Evolutionary conservation across 2,113 vertebrate genomes (phyloP).

Genomic region (Hiodon tergisus): DNA sequence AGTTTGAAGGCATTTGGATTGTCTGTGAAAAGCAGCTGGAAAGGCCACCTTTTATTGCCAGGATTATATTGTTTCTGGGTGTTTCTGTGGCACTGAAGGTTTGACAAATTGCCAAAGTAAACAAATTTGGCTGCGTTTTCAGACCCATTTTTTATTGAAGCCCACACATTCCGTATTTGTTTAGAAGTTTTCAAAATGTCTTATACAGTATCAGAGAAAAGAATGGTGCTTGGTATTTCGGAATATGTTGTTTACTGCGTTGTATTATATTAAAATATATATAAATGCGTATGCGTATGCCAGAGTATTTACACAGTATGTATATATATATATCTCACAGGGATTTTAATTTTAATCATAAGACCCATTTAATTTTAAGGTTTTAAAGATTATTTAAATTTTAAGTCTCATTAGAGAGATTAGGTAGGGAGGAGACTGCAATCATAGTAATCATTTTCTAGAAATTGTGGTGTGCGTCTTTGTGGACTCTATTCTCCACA

Average conservation of each 20-base stretch:
- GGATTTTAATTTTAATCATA: not conserved
- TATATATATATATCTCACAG: not conserved
- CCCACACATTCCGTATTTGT: not conserved
- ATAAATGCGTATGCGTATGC: not conserved
- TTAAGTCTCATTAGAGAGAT: too few relatives aligned
- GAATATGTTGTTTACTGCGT: too few relatives aligned
- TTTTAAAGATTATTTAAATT: too few relatives aligned
- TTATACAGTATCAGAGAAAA: not conserved
- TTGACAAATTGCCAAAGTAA: conserved; percentile 1
- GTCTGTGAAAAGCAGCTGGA: not conserved
- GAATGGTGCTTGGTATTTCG: too few relatives aligned
- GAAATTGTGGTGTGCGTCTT: too few relatives aligned
- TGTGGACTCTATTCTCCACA: too few relatives aligned
- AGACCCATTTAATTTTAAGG: not conserved
- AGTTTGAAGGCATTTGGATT: conserved; percentile 6
- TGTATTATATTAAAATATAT: too few relatives aligned
- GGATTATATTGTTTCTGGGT: not conserved
- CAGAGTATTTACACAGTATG: not conserved
- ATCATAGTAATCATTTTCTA: too few relatives aligned
- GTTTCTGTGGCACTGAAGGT: not conserved
- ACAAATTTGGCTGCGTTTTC: not conserved
- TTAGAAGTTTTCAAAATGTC: not conserved
- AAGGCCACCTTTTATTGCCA: not conserved
- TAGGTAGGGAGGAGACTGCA: too few relatives aligned
- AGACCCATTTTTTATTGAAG: not conserved